phyloP scores from a whole-genome alignment of 2,888 invertebrate genomes.

The Drosophila nr. medialis region DNA sequence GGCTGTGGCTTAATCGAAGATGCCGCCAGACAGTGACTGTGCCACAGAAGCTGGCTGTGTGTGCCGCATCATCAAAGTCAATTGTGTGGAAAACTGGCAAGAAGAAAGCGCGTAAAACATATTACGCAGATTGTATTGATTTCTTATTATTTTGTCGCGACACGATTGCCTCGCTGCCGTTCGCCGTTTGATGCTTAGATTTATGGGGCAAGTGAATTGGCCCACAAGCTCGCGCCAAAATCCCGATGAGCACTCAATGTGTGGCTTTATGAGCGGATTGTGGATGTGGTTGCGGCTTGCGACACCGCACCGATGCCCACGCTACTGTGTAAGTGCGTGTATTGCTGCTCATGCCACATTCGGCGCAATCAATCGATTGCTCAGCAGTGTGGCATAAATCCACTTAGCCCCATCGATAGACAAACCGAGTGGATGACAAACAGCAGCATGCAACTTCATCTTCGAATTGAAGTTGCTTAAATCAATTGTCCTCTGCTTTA shows the following conservation, averaged over 20 bases:
- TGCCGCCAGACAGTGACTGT: conserved; percentile 34
- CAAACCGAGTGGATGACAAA: conserved; percentile 6
- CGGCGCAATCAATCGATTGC: conserved; percentile 11
- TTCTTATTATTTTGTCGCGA: conserved; percentile 74
- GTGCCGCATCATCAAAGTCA: conserved; percentile 80
- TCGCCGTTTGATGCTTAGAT: conserved; percentile 52
- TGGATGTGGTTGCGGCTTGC: conserved; percentile 73
- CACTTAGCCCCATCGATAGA: conserved; percentile 21
- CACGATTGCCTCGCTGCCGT: conserved; percentile 16
- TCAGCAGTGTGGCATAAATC: conserved; percentile 16
- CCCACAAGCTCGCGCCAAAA: background rate
- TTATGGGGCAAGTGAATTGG: conserved; percentile 51
- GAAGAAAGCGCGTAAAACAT: conserved; percentile 68
- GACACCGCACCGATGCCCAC: conserved; percentile 8
- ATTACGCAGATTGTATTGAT: conserved; percentile 79
- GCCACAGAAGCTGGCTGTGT: conserved; percentile 14
- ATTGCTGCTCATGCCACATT: background rate
- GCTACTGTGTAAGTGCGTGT: conserved; percentile 1
- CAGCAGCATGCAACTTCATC: background rate
- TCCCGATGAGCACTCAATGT: conserved; percentile 28
- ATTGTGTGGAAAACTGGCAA: conserved; percentile 83
- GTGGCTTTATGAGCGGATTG: conserved; percentile 58
- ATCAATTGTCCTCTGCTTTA: background rate
- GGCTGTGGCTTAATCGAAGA: conserved; percentile 70
- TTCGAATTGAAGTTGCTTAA: background rate